Conservation (phyloP, 1,140 invertebrate genomes). For the Apis cerana region DNA sequence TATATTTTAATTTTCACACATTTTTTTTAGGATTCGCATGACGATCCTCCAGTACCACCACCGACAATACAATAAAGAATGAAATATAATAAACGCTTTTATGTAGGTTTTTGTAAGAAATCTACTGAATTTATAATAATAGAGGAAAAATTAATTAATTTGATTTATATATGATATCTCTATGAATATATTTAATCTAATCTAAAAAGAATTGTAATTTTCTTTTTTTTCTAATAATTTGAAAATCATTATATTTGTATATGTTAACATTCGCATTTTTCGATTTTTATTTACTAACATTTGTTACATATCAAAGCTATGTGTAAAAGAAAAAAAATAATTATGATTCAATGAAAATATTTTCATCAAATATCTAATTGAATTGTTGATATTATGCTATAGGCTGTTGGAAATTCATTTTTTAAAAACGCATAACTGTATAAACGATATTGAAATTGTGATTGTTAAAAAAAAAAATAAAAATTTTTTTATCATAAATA, state of each 20-base stretch:
- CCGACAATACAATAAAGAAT: constrained; percentile 66
- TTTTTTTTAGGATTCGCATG: constrained; percentile 67
- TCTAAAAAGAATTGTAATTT: constrained; percentile 2
- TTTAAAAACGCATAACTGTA: background rate
- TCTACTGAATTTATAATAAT: constrained; percentile 13
- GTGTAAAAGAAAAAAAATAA: background rate
- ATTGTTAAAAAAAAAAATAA: background rate
- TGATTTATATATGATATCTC: background rate
- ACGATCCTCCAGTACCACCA: constrained; percentile 71
- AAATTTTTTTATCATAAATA: background rate
- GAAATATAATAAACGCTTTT: constrained; percentile 23
- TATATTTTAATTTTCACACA: background rate
- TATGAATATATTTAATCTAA: background rate
- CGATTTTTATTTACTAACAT: background rate
- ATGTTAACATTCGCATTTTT: background rate
- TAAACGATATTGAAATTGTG: background rate
- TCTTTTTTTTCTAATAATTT: background rate
- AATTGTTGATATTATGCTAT: background rate
- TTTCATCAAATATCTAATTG: constrained; percentile 13
- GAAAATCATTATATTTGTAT: constrained; percentile 15
- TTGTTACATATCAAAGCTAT: background rate
- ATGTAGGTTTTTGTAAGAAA: constrained; percentile 25
- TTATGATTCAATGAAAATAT: constrained; percentile 23
- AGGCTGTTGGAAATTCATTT: background rate
- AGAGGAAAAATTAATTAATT: background rate